These are phyloP conservation scores for Neotoma lepida DNA, from an alignment of 2,113 vertebrate species.

Conservation along the genomic window DNA sequence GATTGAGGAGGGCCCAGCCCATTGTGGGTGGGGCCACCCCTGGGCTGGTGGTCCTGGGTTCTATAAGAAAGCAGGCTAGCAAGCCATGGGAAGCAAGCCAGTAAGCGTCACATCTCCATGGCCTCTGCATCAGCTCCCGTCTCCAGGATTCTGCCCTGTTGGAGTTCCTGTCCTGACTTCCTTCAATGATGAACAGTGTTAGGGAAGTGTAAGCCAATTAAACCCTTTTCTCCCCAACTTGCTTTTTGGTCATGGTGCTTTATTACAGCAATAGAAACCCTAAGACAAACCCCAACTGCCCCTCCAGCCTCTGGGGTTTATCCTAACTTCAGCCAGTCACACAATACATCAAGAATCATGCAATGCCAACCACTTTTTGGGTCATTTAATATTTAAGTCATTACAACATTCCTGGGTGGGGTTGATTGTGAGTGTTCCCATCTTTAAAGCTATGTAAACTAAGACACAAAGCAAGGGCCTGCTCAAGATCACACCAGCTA, in stretches of 20 bases:
- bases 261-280: not conserved
- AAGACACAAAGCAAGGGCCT: not conserved
- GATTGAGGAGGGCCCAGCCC: not conserved
- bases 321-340: not conserved
- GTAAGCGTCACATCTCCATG: not conserved
- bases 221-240: not conserved
- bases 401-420: not conserved
- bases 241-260: not conserved
- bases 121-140: not conserved
- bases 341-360: rapidly evolving
- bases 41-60: not conserved
- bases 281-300: not conserved
- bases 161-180: not conserved
- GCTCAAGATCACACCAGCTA: not conserved
- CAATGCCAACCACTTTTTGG: rapidly evolving
- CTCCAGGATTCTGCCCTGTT: not conserved
- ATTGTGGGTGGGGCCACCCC: no score
- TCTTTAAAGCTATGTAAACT: not conserved
- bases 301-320: not conserved
- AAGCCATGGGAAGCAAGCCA: not conserved
- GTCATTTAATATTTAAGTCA: not conserved
- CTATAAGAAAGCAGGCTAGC: not conserved
- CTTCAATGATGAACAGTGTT: not conserved
- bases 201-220: not conserved
- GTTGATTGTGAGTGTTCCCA: not conserved